Percentiles rank a stretch among this genome's conserved stretches.
phyloP scores from a whole-genome alignment of 2,113 vertebrate genomes.

The Seriola quinqueradiata region DNA sequence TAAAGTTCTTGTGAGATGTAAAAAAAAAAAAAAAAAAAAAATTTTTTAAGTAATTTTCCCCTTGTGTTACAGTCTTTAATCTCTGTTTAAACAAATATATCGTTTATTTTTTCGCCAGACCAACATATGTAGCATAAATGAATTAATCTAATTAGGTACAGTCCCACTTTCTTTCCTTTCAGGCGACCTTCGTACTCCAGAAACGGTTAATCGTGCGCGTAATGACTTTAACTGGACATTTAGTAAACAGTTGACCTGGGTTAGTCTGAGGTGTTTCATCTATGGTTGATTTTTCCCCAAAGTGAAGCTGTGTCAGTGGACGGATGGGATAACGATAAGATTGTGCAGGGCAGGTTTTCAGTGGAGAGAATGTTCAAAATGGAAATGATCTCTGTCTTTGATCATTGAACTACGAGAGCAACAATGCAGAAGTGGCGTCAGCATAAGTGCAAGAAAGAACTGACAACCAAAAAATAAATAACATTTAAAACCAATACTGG shows the following conservation, averaged over 20 bases:
- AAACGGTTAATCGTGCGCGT: neutral
- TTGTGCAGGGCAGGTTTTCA: constrained; percentile 22
- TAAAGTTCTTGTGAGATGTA: neutral
- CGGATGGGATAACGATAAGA: constrained; percentile 37
- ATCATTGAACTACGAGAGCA: neutral
- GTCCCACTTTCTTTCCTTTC: neutral
- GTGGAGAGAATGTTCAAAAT: constrained; percentile 6
- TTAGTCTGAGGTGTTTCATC: constrained; percentile 42
- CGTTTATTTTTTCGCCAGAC: neutral
- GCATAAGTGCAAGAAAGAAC: neutral
- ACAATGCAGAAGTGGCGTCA: neutral
- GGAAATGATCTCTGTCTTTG: neutral
- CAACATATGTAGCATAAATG: neutral
- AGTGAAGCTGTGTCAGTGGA: constrained; percentile 31
- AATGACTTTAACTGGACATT: neutral
- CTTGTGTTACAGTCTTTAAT: neutral
- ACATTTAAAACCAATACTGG: neutral
- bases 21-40: too few species aligned
- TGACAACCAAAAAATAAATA: neutral
- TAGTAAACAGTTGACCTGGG: constrained; percentile 38
- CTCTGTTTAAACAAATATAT: neutral
- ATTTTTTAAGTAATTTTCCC: too few species aligned
- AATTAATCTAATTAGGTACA: neutral
- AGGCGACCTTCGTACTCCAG: neutral
- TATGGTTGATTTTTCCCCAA: constrained; percentile 27